These are phyloP conservation scores for Verasper variegatus DNA, from an alignment of 2,113 vertebrate genomes.

Conservation along the genomic window DNA sequence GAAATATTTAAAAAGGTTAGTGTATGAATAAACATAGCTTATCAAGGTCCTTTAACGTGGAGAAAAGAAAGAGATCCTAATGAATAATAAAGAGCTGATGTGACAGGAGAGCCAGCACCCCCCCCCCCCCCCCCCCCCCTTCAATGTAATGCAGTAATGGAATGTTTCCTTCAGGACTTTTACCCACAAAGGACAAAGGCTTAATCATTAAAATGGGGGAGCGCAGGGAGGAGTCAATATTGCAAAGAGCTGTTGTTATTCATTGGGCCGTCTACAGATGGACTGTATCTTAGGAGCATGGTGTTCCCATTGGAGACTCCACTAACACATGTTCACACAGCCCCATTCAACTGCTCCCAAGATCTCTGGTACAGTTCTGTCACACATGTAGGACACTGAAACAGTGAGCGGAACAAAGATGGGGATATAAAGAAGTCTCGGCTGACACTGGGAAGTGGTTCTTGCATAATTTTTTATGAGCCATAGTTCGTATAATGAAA, in stretches of 20 bases:
- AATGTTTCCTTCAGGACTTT: constrained; percentile 85
- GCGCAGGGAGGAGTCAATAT: constrained; percentile 85
- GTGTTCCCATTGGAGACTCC: constrained; percentile 71
- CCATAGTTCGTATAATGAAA: constrained; percentile 57
- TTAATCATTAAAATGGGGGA: constrained; percentile 87
- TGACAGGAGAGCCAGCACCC: constrained; percentile 76
- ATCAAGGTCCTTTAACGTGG: constrained; percentile 94
- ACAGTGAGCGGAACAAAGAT: constrained; percentile 56
- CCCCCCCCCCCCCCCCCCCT: constrained; percentile 21
- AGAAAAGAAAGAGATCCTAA: constrained; percentile 91
- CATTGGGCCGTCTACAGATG: constrained; percentile 65
- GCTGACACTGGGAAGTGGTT: constrained; percentile 51
- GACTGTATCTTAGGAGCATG: constrained; percentile 70
- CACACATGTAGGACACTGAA: constrained; percentile 77
- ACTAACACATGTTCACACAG: constrained; percentile 74
- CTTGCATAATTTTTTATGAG: constrained; percentile 65
- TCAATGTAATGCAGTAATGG: constrained; percentile 66
- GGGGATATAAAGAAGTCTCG: constrained; percentile 58
- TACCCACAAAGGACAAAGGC: constrained; percentile 88
- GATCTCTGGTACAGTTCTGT: constrained; percentile 79
- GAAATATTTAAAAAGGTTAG: constrained; percentile 99
- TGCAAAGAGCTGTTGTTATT: constrained; percentile 82
- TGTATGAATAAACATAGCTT: constrained; percentile 99
- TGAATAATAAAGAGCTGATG: constrained; percentile 95
- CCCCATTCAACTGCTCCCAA: constrained; percentile 68